A percentile compares a stretch with the other conserved stretches of the same genome.
These are phyloP conservation scores for Pachydiplax longipennis DNA, from an alignment of 2,888 invertebrate genomes.

Conservation along the genomic window DNA sequence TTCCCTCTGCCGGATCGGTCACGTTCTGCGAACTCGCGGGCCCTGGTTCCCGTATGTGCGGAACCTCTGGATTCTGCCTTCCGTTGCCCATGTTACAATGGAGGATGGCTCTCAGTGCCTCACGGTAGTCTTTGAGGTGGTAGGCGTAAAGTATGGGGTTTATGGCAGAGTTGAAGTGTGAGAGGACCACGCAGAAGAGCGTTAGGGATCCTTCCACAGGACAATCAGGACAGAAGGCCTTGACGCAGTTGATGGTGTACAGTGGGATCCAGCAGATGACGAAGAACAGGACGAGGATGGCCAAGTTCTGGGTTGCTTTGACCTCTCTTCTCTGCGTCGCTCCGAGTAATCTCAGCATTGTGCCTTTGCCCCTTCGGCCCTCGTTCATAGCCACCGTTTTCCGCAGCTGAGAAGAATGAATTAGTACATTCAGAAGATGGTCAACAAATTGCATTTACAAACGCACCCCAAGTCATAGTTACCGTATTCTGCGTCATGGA, in stretches of 20 bases:
- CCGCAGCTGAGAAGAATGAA: not conserved
- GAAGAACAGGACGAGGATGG: slow-evolving; percentile 92
- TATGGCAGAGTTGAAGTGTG: slow-evolving; percentile 92
- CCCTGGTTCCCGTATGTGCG: too few species aligned
- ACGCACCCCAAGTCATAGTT: too few species aligned
- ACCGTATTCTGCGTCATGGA: too few species aligned
- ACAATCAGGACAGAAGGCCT: slow-evolving; percentile 79
- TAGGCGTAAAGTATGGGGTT: slow-evolving; percentile 93
- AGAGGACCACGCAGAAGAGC: slow-evolving; percentile 85
- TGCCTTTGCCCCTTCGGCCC: slow-evolving; percentile 62
- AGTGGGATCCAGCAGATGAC: slow-evolving; percentile 95
- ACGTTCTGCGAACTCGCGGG: too few species aligned
- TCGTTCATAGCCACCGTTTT: not conserved
- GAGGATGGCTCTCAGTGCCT: slow-evolving; percentile 77
- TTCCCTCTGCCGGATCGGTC: too few species aligned
- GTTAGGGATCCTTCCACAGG: slow-evolving; percentile 75
- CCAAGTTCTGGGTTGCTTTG: slow-evolving; percentile 91
- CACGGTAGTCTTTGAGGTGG: slow-evolving; percentile 85
- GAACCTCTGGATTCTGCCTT: too few species aligned
- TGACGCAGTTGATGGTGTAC: slow-evolving; percentile 91
- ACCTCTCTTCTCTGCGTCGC: slow-evolving; percentile 86
- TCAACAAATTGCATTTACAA: too few species aligned
- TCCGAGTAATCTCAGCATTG: slow-evolving; percentile 73
- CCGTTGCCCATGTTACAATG: not conserved
- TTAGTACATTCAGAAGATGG: not conserved